Conservation (phyloP, 2,113 vertebrate genomes). For the Baryphthengus martii region DNA sequence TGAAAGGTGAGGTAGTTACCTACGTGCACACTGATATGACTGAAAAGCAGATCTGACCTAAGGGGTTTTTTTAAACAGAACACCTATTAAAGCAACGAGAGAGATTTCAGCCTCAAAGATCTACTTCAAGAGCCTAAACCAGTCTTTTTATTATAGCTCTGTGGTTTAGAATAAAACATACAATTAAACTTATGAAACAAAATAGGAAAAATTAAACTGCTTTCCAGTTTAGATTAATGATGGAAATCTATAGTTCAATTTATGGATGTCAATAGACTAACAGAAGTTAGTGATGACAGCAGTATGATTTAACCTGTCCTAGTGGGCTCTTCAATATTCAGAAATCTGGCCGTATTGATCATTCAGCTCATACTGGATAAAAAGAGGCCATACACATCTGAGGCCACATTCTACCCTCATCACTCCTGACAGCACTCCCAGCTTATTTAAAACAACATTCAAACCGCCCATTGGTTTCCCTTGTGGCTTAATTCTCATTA, state of each 20-base stretch:
- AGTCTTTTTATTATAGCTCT: neutral
- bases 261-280: neutral
- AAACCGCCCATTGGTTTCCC: slow-evolving; percentile 11
- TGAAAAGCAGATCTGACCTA: neutral
- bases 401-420: slow-evolving; percentile 10
- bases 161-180: neutral
- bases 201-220: neutral
- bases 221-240: neutral
- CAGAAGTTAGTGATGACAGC: neutral
- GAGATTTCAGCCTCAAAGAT: neutral
- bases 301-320: neutral
- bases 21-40: neutral
- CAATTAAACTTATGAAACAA: neutral
- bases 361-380: neutral
- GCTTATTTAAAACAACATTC: slow-evolving; percentile 65
- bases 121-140: neutral
- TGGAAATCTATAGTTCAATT: neutral
- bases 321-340: neutral
- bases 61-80: neutral
- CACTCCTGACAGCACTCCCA: slow-evolving; percentile 3
- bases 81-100: neutral
- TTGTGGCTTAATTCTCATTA: slow-evolving; percentile 61
- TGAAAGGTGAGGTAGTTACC: neutral
- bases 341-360: slow-evolving; percentile 6
- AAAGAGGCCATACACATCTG: neutral